Evolutionary conservation across 2,113 vertebrate species (phyloP), one percentile per base, ranked within the genome.

Genomic region (Heliornis fulica): DNA sequence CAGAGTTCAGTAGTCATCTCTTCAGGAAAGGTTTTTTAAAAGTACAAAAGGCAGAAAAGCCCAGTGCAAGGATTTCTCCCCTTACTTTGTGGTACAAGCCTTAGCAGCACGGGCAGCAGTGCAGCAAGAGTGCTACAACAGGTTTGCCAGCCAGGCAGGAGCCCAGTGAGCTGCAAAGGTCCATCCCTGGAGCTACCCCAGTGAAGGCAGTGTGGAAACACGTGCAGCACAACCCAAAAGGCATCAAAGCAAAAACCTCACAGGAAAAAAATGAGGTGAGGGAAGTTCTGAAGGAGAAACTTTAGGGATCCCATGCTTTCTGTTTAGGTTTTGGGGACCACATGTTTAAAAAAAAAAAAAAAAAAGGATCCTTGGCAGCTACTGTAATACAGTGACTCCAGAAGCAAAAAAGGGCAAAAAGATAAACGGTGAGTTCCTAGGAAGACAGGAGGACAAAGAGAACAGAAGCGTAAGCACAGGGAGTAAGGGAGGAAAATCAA

Each of bases 381-480:
- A 79, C 43, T 29, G 36, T 51, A 77, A 75, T 29, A 86, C 3
- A 5, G 85, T 56, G 89, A 41, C 17, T 25, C 17, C 5, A 79
- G 74, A 0, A 64, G 36, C 38, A 89, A 40, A 12, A 84, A 85
- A 59, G 34, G 53, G 53, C 21, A 72, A 83, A 71, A 65, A 38
- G 50, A 75, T 70, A 75, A 70, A 89, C 32, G 34, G 56, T 56
- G n/a, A 66, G 75, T 51, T 72, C 64, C 29, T 14, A 59, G 51
- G 57, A 87, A 81, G 76, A 92, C 34, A 92, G 48, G 16, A 87
- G 72, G 83, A 81, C 69, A 93, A 92, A 94, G 40, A 79, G 64
- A 89, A 79, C 0, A 60, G 8, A 81, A 78, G 70, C 10, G 48
- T 56, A 75, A 82, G 94, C 86, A 59, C 57, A 63, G 80, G 72